phyloP scores from a whole-genome alignment of 2,888 invertebrate genomes.

The Thereva unica region DNA sequence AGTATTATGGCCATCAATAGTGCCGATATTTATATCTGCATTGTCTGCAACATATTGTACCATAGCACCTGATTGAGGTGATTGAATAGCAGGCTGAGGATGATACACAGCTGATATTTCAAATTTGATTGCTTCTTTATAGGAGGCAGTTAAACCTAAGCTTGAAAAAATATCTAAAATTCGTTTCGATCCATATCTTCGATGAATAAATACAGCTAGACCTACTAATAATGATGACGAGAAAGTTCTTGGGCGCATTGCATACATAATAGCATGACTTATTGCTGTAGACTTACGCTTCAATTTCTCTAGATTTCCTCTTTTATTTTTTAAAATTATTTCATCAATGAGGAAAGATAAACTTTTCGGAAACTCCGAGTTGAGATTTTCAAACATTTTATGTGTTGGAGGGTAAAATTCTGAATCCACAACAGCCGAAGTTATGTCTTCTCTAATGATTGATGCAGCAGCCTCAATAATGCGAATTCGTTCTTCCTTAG shows the following conservation, averaged over 20 bases:
- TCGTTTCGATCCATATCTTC: conserved; percentile 10
- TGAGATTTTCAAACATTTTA: too few relatives aligned
- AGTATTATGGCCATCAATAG: conserved; percentile 2
- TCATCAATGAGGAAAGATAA: neutral
- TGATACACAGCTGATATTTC: conserved; percentile 45
- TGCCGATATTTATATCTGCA: conserved; percentile 5
- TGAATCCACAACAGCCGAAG: too few relatives aligned
- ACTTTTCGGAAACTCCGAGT: too few relatives aligned
- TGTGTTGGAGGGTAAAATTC: too few relatives aligned
- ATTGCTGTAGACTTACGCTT: neutral
- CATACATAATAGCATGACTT: neutral
- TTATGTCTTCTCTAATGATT: too few relatives aligned
- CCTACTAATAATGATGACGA: neutral
- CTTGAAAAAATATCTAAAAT: conserved; percentile 2
- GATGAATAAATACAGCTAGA: conserved; percentile 36
- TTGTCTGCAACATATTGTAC: conserved; percentile 13
- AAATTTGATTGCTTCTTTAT: conserved; percentile 45
- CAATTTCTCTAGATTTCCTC: neutral
- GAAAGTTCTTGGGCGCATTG: neutral
- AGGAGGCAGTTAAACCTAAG: conserved; percentile 41
- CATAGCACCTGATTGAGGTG: conserved; percentile 40
- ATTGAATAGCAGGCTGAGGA: conserved; percentile 44
- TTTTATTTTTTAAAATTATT: neutral
- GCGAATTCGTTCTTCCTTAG: too few relatives aligned
- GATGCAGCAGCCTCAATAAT: too few relatives aligned